These are phyloP conservation scores for Diplolepis rosae DNA, from an alignment of 2,888 invertebrate species.

Conservation along the genomic window DNA sequence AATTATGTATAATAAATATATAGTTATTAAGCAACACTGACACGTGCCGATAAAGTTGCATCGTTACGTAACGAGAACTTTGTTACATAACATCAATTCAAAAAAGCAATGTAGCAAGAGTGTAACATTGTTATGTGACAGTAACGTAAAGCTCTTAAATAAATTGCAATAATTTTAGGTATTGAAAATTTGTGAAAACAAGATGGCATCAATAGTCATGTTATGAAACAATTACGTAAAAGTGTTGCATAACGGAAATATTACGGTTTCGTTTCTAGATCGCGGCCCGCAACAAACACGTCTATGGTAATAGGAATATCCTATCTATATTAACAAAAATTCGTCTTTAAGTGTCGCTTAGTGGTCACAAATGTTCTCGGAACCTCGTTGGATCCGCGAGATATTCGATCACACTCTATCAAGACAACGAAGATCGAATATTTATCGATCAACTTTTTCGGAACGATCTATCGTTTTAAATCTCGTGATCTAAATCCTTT, in stretches of 20 bases:
- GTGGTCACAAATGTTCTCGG: conserved; percentile 30
- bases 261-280: neutral
- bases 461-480: conserved; percentile 38
- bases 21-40: no score
- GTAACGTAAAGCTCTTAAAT: neutral
- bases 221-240: neutral
- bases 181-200: no score
- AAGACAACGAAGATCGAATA: conserved; percentile 40
- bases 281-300: conserved; percentile 38
- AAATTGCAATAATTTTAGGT: no score
- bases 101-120: neutral
- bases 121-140: neutral
- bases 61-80: neutral
- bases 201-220: no score
- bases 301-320: conserved; percentile 44
- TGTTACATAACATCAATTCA: neutral
- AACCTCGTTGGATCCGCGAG: conserved; percentile 21
- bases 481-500: conserved; percentile 45
- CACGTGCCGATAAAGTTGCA: no score
- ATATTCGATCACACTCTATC: conserved; percentile 39
- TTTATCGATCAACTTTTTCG: conserved; percentile 47
- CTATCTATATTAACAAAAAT: conserved; percentile 48
- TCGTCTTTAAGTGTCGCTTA: conserved; percentile 49
- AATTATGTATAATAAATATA: no score
- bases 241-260: neutral